Evolutionary conservation across 2,113 vertebrate genomes (phyloP).

Genomic region (Gasterosteus nipponicus): DNA sequence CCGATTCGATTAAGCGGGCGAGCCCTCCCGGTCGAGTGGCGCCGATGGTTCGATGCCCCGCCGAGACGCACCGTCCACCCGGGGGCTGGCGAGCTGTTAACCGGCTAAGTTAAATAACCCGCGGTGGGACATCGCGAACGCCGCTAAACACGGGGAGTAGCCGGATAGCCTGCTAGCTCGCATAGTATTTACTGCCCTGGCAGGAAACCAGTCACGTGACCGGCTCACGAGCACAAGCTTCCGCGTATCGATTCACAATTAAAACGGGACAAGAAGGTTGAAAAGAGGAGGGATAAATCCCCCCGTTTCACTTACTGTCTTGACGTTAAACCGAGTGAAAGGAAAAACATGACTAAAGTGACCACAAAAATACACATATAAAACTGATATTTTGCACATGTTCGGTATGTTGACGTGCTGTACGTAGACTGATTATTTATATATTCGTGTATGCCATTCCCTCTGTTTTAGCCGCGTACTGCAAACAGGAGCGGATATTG

Average conservation of each 20-base stretch:
- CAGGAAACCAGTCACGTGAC: constrained; percentile 65
- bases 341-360: background rate
- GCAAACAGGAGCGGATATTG: background rate
- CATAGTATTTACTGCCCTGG: constrained; percentile 64
- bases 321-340: background rate
- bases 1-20: constrained; percentile 6
- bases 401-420: too few relatives aligned
- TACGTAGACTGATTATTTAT: background rate
- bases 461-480: background rate
- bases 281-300: background rate
- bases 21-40: background rate
- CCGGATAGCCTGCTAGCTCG: constrained; percentile 44
- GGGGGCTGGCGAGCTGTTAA: background rate
- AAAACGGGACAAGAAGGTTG: background rate
- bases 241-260: constrained; percentile 7
- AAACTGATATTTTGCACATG: background rate
- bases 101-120: background rate
- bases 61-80: background rate
- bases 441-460: too few relatives aligned
- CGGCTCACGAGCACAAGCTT: constrained; percentile 12
- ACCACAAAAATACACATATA: background rate
- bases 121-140: constrained; percentile 35
- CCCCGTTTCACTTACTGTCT: too few relatives aligned
- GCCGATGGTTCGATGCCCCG: constrained; percentile 21
- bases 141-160: background rate